Percentiles rank a stretch among this genome's conserved stretches.
phyloP scores from a whole-genome alignment of 2,888 invertebrate species.

The Sinohyriopsis cumingii region DNA sequence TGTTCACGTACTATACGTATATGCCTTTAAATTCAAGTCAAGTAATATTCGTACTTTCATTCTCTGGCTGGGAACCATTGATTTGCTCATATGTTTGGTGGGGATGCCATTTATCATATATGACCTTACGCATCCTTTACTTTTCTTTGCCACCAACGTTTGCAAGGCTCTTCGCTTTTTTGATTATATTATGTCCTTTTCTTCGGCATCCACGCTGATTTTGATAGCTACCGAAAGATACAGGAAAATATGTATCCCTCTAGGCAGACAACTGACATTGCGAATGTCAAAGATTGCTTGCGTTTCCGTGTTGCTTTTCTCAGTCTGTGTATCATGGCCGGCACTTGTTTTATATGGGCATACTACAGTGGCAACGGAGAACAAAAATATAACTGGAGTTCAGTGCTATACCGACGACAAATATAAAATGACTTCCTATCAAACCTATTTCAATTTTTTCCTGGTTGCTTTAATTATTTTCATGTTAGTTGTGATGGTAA shows the following conservation, averaged over 20 bases:
- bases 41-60: slow-evolving; percentile 18
- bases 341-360: slow-evolving; percentile 51
- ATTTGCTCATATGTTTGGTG: slow-evolving; percentile 16
- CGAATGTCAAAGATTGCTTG: slow-evolving; percentile 29
- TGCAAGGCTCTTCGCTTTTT: slow-evolving; percentile 19
- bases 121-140: slow-evolving; percentile 9
- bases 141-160: slow-evolving; percentile 6
- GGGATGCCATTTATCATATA: slow-evolving; percentile 14
- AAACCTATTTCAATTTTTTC: slow-evolving; percentile 40
- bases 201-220: slow-evolving; percentile 14
- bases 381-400: slow-evolving; percentile 33
- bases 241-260: slow-evolving; percentile 51
- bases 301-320: slow-evolving; percentile 11
- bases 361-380: slow-evolving; percentile 32
- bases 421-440: slow-evolving; percentile 31
- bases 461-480: slow-evolving; percentile 39
- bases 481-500: slow-evolving; percentile 25
- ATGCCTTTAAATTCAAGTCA: slow-evolving; percentile 7
- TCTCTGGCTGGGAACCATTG: slow-evolving; percentile 13
- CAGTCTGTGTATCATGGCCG: slow-evolving; percentile 40
- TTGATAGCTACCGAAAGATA: slow-evolving; percentile 37
- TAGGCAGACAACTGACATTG: slow-evolving; percentile 41
- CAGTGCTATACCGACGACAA: slow-evolving; percentile 48
- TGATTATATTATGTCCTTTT: slow-evolving; percentile 12
- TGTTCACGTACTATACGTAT: slow-evolving; percentile 16